Evolutionary conservation across 2,888 invertebrate species (phyloP).

Genomic region (Candidula unifasciata): DNA sequence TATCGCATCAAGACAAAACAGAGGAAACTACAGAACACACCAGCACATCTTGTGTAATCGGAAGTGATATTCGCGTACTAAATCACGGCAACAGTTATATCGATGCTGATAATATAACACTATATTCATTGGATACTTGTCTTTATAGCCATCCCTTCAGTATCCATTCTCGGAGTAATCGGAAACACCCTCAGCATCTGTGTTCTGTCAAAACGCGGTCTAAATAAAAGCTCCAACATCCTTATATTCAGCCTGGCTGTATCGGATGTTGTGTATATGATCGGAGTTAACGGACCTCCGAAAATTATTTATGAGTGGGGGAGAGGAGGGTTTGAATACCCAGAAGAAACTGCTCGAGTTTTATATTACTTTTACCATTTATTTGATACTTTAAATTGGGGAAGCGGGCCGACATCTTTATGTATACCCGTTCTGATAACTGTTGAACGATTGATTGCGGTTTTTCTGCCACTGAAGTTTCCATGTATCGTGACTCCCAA

Average conservation of each 20-base stretch:
- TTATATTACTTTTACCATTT: conserved; percentile 39
- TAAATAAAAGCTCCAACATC: conserved; percentile 35
- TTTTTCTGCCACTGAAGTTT: conserved; percentile 42
- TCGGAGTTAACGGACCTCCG: conserved; percentile 24
- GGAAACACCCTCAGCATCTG: conserved; percentile 35
- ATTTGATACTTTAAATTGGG: conserved; percentile 38
- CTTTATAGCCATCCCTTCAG: conserved; percentile 22
- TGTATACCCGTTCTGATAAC: conserved; percentile 38
- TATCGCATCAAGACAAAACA: neutral
- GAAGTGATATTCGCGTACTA: neutral
- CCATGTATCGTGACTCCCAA: conserved; percentile 12
- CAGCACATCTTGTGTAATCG: neutral
- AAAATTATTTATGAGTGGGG: conserved; percentile 42
- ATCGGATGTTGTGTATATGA: conserved; percentile 34
- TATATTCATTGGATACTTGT: conserved; percentile 30
- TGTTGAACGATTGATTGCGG: conserved; percentile 38
- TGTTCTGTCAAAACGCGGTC: conserved; percentile 19
- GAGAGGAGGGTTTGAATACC: conserved; percentile 20
- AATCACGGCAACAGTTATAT: conserved; percentile 22
- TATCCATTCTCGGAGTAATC: conserved; percentile 22
- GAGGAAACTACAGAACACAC: neutral
- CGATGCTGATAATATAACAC: conserved; percentile 1
- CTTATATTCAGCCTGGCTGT: conserved; percentile 33
- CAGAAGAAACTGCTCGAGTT: conserved; percentile 3
- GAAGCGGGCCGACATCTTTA: conserved; percentile 26